Base-by-base conservation (phyloP, 2,797 vertebrate species). In the Eptatretus atami region DNA sequence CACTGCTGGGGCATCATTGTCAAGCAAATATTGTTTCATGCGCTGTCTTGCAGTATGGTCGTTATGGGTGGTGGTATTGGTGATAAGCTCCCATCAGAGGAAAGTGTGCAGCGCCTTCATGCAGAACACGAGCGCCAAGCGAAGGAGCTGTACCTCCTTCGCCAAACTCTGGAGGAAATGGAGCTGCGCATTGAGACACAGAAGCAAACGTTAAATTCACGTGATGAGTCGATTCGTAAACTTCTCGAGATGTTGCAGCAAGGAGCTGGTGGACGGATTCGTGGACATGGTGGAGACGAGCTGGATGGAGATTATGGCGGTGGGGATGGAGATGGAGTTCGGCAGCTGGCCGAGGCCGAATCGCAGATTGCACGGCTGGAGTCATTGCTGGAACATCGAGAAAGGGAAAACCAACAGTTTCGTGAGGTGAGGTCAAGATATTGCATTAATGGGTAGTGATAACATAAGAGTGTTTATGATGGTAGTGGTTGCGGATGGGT, bases 91-190 rank as follows among this genome's bases (percentile, higher is more conserved):
- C 57, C 57, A n/a, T 61, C 57, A 10, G 57, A 61, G 57, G 57
- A 61, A 25, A 61, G 57, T 24, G 57, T 61, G 57, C 57, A 61
- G 57, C 15, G 57, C 15, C 57, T 61, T n/a, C 57, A 10, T 2
- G 57, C 57, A n/a, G 57, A 61, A 25, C 57, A 61, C 57, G 57
- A 61, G 57, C 57, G 57, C 11, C 57, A 61, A 25, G 57, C 57
- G 9, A 61, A 61, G 57, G 57, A 61, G 57, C 57, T 61, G 15
- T 61, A 61, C 57, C 11, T 61, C 15, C 57, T 61, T n/a, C 57
- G 57, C 10, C 57, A 61, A 60, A 19, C 14, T 6, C 14, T 60
- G 15, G 15, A 25, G 57, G 57, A 25, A n/a, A n/a, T 24, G 15
- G 15, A 24, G 57, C 15, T n/a, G 57, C 24, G 15, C 15, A 24